Base-by-base conservation (phyloP, 2,888 invertebrate species). In the Caenorhabditis sinica region DNA sequence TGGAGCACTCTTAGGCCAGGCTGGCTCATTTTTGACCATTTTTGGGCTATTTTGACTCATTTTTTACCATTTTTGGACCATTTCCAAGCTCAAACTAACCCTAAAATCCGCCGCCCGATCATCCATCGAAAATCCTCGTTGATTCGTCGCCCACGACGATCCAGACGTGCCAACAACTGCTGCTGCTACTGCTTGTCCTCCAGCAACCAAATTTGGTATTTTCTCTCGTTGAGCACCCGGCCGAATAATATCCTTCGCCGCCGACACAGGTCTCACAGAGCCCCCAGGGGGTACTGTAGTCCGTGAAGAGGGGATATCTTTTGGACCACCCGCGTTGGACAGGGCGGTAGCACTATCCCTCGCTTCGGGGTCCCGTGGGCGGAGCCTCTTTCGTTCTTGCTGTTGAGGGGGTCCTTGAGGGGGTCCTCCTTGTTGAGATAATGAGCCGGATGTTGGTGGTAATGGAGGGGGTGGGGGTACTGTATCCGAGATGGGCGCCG, bases 221-320 rank as follows among this genome's bases (percentile, higher is more conserved):
- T 13, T 6, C 2, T 30, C 17, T 13, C 23, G 30, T 28, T 77
- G 33, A 1, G 77, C 36, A 8, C 71, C 40, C 25, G 71, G 65
- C n/a, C 72, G 65, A 25, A 36, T 28, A 28, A 79, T 79, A 43
- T 79, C 72, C 20, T 72, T 71, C 0, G 79, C 71, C 8, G 71
- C 71, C 2, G 79, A 79, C 2, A 79, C 79, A 0, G 65, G 71
- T 0, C 79, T 71, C 20, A 43, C 45, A 0, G 79, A 79, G n/a
- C 23, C 56, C 4, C 15, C 25, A 11, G n/a, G 0, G 11, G 69
- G 17, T 5, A 11, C 30, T 23, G 28, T 36, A 5, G 30, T 15
- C n/a, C 9, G 30, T 30, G n/a, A n/a, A n/a, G n/a, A 17, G 9
- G 28, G 23, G 43, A 8, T 71, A 25, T 25, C 60, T 2, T 5